These are phyloP conservation scores for Piliocolobus tephrosceles DNA, from an alignment of 2,113 vertebrate species.

Conservation along the genomic window DNA sequence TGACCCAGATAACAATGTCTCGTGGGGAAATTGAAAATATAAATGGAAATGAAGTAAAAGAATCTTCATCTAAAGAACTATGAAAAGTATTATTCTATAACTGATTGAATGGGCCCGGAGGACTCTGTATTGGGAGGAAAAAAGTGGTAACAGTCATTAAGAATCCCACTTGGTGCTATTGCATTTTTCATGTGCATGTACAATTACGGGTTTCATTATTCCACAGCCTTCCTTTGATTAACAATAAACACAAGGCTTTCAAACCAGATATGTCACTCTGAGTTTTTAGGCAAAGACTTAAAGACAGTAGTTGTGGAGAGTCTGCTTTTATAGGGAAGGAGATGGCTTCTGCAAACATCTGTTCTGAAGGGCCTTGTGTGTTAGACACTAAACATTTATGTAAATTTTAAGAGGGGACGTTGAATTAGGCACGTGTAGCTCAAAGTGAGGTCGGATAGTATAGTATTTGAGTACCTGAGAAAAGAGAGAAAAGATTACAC, in stretches of 20 bases:
- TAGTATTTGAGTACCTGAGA: neutral
- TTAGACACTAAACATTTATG: neutral
- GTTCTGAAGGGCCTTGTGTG: neutral
- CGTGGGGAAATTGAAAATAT: slow-evolving; percentile 88
- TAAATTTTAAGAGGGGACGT: neutral
- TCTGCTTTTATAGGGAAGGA: neutral
- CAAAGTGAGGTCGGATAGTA: neutral
- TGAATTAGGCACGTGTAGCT: neutral
- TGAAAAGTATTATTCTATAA: slow-evolving; percentile 85
- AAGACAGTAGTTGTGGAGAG: slow-evolving; percentile 56
- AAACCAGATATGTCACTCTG: slow-evolving; percentile 79
- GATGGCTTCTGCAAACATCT: neutral
- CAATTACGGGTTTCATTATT: slow-evolving; percentile 83
- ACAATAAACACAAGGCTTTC: slow-evolving; percentile 81
- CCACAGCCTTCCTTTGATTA: slow-evolving; percentile 84
- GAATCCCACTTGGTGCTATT: slow-evolving; percentile 74
- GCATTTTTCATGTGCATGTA: slow-evolving; percentile 81
- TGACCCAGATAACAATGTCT: slow-evolving; percentile 91
- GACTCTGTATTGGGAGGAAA: slow-evolving; percentile 74
- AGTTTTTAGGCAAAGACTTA: slow-evolving; percentile 76
- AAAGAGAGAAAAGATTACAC: fast-evolving
- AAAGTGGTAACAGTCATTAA: slow-evolving; percentile 78
- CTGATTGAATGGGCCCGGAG: slow-evolving; percentile 83
- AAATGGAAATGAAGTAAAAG: slow-evolving; percentile 90
- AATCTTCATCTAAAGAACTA: slow-evolving; percentile 83